phyloP scores from a whole-genome alignment of 53 echinoderm and acorn worm species.

The Temnopleurus reevesii region DNA sequence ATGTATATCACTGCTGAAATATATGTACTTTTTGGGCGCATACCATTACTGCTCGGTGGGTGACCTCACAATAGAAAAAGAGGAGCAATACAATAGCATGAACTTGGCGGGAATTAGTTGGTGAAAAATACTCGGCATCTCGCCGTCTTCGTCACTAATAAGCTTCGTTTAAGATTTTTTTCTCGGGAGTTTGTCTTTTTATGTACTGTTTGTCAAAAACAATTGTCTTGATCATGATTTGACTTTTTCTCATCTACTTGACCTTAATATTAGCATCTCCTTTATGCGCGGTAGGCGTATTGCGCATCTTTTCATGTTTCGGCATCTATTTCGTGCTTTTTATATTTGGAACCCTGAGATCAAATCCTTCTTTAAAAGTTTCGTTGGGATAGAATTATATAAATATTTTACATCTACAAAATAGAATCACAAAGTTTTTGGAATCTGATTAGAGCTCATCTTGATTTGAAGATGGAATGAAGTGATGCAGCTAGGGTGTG shows the following conservation, averaged over 20 bases:
- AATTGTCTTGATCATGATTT: not conserved
- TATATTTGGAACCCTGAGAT: not conserved
- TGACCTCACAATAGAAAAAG: constrained; percentile 43
- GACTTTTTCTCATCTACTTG: not conserved
- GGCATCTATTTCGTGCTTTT: not conserved
- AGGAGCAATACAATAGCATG: constrained; percentile 5
- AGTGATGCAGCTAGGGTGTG: not conserved
- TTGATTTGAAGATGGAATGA: not conserved
- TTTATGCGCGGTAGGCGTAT: not conserved
- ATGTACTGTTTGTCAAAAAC: not conserved
- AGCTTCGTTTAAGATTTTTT: not conserved
- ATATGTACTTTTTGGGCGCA: constrained; percentile 32
- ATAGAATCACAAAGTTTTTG: no score
- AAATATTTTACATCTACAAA: no score
- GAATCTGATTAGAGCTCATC: no score
- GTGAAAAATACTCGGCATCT: constrained; percentile 40
- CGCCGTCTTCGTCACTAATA: not conserved
- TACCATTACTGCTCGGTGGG: constrained; percentile 23
- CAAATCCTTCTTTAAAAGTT: not conserved
- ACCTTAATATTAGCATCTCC: constrained; percentile 14
- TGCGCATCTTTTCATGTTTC: not conserved
- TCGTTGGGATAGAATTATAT: not conserved
- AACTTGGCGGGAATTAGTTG: constrained; percentile 12
- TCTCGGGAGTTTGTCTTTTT: not conserved
- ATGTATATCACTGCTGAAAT: constrained; percentile 46